These are phyloP conservation scores for Camponotus floridanus DNA, from an alignment of 1,140 invertebrate species.

Conservation along the genomic window DNA sequence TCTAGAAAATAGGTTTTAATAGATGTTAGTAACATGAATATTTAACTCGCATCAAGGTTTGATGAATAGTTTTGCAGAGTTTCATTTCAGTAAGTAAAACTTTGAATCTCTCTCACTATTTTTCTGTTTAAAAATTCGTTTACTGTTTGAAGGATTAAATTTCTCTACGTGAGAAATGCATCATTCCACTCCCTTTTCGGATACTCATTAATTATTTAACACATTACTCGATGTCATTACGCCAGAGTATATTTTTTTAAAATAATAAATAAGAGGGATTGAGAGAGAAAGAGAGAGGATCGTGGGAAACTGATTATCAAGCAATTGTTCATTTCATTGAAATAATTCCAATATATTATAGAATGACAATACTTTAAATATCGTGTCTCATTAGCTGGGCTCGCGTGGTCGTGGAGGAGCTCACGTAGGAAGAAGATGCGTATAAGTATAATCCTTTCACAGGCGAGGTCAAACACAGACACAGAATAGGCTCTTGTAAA, in stretches of 20 bases:
- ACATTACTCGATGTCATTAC: conserved; percentile 40
- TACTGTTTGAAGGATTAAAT: conserved; percentile 44
- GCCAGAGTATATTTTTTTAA: conserved; percentile 16
- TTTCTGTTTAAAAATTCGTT: conserved; percentile 34
- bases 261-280: not conserved
- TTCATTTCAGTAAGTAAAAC: conserved; percentile 45
- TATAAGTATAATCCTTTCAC: conserved; percentile 72
- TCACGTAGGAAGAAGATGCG: conserved; percentile 18
- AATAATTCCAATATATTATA: conserved; percentile 62
- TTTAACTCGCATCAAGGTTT: conserved; percentile 20
- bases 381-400: conserved; percentile 59
- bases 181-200: not conserved
- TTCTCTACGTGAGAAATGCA: not conserved
- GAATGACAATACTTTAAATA: conserved; percentile 59
- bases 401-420: not conserved
- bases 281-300: conserved; percentile 23
- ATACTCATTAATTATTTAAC: conserved; percentile 60
- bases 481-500: conserved; percentile 70
- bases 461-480: conserved; percentile 62
- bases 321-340: conserved; percentile 61
- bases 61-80: conserved; percentile 28
- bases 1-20: conserved; percentile 5
- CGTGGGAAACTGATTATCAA: conserved; percentile 64
- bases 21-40: not conserved
- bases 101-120: conserved; percentile 8